These are phyloP conservation scores for Heliconius hermathena DNA, from an alignment of 1,140 invertebrate genomes.

Conservation along the genomic window DNA sequence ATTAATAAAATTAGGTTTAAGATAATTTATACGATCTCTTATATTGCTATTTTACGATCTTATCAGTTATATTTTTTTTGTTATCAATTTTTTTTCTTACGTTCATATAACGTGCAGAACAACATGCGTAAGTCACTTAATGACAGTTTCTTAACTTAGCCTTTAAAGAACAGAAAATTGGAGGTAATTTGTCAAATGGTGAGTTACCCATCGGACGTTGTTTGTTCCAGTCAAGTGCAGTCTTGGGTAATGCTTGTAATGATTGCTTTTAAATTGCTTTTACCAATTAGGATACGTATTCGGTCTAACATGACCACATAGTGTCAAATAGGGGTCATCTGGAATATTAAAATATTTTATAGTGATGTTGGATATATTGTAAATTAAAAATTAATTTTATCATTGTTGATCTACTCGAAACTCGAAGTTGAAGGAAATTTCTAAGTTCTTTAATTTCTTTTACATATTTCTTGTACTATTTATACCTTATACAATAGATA, in stretches of 20 bases:
- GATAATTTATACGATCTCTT: too few relatives aligned
- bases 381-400: neutral
- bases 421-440: neutral
- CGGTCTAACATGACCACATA: neutral
- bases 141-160: constrained; percentile 55
- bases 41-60: too few relatives aligned
- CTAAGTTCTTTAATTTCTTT: neutral
- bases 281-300: constrained; percentile 5
- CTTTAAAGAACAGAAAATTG: constrained; percentile 56
- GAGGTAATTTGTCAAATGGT: constrained; percentile 61
- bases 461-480: neutral
- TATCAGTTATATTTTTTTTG: too few relatives aligned
- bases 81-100: neutral
- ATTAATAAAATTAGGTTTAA: too few relatives aligned
- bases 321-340: neutral
- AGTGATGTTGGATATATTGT: neutral
- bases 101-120: neutral
- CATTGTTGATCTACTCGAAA: too few relatives aligned
- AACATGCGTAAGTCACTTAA: constrained; percentile 33
- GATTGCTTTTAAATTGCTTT: constrained; percentile 67
- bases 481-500: neutral
- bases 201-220: constrained; percentile 58
- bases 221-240: constrained; percentile 41
- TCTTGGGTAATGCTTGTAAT: constrained; percentile 34
- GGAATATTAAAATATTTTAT: neutral